Evolutionary conservation across 2,888 invertebrate species (phyloP).

Genomic region (Rhaphigaster nebulosa): DNA sequence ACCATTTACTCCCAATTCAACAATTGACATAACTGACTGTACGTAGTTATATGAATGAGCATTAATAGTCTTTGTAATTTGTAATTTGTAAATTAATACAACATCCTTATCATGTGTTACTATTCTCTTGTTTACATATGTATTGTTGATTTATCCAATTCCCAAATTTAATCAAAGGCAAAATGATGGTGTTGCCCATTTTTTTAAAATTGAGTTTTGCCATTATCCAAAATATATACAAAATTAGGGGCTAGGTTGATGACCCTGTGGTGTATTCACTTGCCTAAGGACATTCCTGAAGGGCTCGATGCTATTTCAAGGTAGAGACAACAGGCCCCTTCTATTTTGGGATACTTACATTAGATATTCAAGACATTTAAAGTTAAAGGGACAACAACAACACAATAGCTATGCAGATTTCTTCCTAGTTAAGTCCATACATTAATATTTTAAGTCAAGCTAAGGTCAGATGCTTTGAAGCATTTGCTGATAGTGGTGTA

Average conservation of each 20-base stretch:
- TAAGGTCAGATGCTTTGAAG: not conserved
- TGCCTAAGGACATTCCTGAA: constrained; percentile 44
- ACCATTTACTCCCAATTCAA: no score
- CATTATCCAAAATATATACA: not conserved
- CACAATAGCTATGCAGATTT: constrained; percentile 5
- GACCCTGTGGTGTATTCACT: constrained; percentile 12
- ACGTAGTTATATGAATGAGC: no score
- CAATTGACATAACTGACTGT: no score
- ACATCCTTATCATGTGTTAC: no score
- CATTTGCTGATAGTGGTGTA: not conserved
- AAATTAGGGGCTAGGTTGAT: not conserved
- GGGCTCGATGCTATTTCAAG: constrained; percentile 47
- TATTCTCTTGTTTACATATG: no score
- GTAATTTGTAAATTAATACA: no score
- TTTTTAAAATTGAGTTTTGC: no score
- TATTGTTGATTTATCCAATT: no score
- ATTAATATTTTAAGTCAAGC: not conserved
- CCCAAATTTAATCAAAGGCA: no score
- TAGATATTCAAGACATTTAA: constrained; percentile 42
- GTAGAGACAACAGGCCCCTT: constrained; percentile 37
- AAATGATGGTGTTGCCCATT: no score
- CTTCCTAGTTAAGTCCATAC: not conserved
- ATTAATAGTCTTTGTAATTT: no score
- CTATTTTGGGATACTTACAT: constrained; percentile 40
- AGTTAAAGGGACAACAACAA: not conserved